Evolutionary conservation across 2,888 invertebrate genomes (phyloP), one percentile per base, ranked within the genome.

Genomic region (Rhimphoctona megacephalus): DNA sequence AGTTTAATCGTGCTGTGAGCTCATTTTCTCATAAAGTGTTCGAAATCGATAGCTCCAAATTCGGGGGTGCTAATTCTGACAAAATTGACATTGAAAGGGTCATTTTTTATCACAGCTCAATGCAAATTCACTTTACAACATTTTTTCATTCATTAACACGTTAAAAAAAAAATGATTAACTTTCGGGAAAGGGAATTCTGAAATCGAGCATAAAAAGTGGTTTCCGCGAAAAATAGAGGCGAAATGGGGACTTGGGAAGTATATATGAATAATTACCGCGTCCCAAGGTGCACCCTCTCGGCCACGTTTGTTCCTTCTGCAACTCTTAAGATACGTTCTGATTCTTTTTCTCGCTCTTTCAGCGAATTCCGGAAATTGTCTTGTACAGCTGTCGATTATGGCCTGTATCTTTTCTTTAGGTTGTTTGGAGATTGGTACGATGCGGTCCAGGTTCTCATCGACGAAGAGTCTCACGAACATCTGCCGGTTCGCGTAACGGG

Each of bases 361-460:
- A 85, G 98, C 98, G 93, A 99, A 99, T 95, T 99, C 99, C 85
- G 99, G 99, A 94, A 99, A 99, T 95, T 99, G 99, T 91, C 99
- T 96, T 87, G 98, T 98, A 95, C 99, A 99, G 30, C 99, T 99
- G 94, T 99, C 99, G 88, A 99, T 98, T 94, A 99, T 99, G 30
- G 99, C 99, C 94, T 99, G 99, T 90, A 99, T 98, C 95, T 99
- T 99, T 94, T 99, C 99, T 94, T 99, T 99, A 11, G 99, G 99
- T 95, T 99, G 99, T 94, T 99, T 98, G 78, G 99, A 99, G 92
- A 99, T 99, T 83, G 99, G 99, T 83, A 99, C 98, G 96, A 98
- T 98, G 93, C 99, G 96, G 94, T 99, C 99, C 91, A 99, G 95
- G 94, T 99, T 99, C 95, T 99, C 99, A 94, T 99, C 99, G 87